phyloP scores from a whole-genome alignment of 2,113 vertebrate species.

The Rattus norvegicus region GRCr8 NC_086027.1:82044001-82044500 shows the following conservation, averaged over 20 bases:
- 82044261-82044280: conserved; percentile 70
- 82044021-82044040: conserved; percentile 3
- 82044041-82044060: neutral
- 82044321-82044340: conserved; percentile 78
- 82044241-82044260: conserved; percentile 75
- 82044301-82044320: conserved; percentile 57
- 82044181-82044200: conserved; percentile 79
- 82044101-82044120: neutral
- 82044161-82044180: conserved; percentile 73
- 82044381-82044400: conserved; percentile 58
- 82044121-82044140: conserved; percentile 74
- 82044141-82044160: conserved; percentile 61
- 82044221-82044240: conserved; percentile 73
- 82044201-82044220: conserved; percentile 74
- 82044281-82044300: conserved; percentile 60
- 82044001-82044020: neutral
- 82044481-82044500: conserved; percentile 2
- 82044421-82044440: conserved; percentile 2
- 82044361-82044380: neutral
- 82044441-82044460: neutral
- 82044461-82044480: conserved; percentile 1
- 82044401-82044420: conserved; percentile 1
- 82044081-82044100: neutral
- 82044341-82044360: conserved; percentile 59
- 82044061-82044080: neutral